These are phyloP conservation scores for Sebastes oblongus DNA, from an alignment of 2,797 vertebrate genomes.

Conservation along the genomic window DNA sequence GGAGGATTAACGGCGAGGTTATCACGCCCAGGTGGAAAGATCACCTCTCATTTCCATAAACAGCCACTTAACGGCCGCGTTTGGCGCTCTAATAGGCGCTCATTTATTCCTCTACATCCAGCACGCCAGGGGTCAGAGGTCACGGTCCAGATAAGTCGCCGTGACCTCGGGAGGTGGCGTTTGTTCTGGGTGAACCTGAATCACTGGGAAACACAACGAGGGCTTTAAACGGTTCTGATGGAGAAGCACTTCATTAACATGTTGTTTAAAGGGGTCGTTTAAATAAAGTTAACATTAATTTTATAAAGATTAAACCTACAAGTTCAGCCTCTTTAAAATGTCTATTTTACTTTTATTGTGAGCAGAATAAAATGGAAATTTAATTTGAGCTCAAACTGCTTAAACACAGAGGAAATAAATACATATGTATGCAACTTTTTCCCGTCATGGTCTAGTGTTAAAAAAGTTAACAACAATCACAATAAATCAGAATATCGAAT, in stretches of 20 bases:
- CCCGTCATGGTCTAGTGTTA: no score
- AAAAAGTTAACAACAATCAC: no score
- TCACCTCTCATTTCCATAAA: conserved; percentile 71
- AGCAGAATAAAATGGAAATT: background rate
- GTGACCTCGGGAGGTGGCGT: conserved; percentile 15
- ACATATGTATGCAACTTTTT: no score
- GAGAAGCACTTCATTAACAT: conserved; percentile 7
- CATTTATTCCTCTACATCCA: conserved; percentile 28
- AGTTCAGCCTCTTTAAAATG: background rate
- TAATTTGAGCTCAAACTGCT: no score
- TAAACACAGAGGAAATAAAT: no score
- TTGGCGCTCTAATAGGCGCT: conserved; percentile 27
- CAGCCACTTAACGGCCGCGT: conserved; percentile 39
- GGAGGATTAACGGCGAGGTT: conserved; percentile 67
- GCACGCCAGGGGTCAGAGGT: conserved; percentile 24
- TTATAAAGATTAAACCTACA: background rate
- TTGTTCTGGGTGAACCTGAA: conserved; percentile 26
- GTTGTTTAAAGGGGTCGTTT: background rate
- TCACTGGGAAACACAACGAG: background rate
- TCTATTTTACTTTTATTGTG: background rate
- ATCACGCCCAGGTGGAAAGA: conserved; percentile 63
- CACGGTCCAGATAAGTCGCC: conserved; percentile 27
- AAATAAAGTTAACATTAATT: background rate
- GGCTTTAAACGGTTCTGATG: background rate
- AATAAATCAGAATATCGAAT: no score